Conservation (phyloP, 1,140 invertebrate genomes). For the Araneus ventricosus region DNA sequence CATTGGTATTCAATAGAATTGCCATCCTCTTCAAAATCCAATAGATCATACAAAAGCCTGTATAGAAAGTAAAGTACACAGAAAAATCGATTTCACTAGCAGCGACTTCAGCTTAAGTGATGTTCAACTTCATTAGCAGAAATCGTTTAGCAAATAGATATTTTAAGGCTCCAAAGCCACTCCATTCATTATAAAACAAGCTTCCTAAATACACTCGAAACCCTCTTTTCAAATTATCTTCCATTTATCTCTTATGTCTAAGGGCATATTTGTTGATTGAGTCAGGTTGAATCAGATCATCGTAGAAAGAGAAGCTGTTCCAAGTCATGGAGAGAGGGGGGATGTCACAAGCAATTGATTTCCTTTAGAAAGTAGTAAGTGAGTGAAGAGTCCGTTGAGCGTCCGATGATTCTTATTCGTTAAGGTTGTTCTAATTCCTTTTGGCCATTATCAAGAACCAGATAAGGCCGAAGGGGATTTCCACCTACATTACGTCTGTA, state of each 20-base stretch:
- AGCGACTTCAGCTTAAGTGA: not conserved
- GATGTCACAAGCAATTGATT: conserved; percentile 11
- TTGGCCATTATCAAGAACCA: not conserved
- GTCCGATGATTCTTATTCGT: not conserved
- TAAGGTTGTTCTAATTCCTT: not conserved
- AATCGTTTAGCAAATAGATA: not conserved
- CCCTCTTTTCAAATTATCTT: conserved; percentile 3
- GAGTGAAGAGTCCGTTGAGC: not conserved
- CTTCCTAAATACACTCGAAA: not conserved
- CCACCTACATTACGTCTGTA: not conserved
- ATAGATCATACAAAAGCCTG: not conserved
- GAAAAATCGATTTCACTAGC: not conserved
- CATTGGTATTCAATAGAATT: not conserved
- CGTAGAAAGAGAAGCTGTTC: not conserved
- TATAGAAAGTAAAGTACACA: not conserved
- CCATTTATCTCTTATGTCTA: not conserved
- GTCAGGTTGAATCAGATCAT: not conserved
- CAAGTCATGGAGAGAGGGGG: not conserved
- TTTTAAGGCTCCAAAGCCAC: not conserved
- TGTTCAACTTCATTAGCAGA: not conserved
- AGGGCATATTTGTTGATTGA: not conserved
- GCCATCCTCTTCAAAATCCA: not conserved
- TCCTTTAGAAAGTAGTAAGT: not conserved
- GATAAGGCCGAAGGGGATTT: not conserved
- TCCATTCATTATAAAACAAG: not conserved